Base-by-base conservation (phyloP, 2,797 vertebrate genomes). In the Cheracebus regulus region DNA sequence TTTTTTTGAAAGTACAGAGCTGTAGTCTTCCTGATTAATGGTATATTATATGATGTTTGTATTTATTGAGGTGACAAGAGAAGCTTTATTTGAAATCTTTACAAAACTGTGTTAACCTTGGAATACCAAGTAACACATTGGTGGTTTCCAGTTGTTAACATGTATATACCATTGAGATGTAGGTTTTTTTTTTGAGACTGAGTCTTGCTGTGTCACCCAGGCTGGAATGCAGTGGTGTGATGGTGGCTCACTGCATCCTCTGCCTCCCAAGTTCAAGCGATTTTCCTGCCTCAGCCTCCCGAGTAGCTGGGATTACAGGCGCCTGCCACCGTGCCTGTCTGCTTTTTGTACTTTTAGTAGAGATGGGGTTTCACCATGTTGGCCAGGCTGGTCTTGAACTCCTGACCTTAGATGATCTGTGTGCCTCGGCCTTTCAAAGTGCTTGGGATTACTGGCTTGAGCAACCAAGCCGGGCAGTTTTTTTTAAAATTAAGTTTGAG, bases 11-110 rank as follows among this genome's bases (percentile, higher is more conserved):
- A 72, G 41, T 70, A 48, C 2, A 44, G 73, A 83, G 73, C 30
- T 79, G 1, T 86, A 39, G n/a, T 93, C 58, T 96, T 96, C 28
- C n/a, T 88, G 67, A 88, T 84, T 92, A 82, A 76, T 93, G 46
- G 36, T 33, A 93, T 30, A 80, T 79, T 93, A 82, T 46, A 93
- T 78, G 80, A 61, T 90, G 50, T 58, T 96, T 55, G 5, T 95
- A 90, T 96, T 97, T 50, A 73, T 17, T 93, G 73, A 92, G 28
- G 61, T 85, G 52, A 70, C 46, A 90, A 88, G 87, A 52, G 78
- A 95, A 85, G 55, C 39, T 95, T 93, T 95, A 82, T 93, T 93
- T 97, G 93, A 94, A 97, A 88, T 97, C 41, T 80, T 82, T 93
- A 55, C 33, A 92, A 57, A 97, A 80, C 33, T 93, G 48, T 73